These are phyloP conservation scores for Clunio marinus DNA, from an alignment of 2,888 invertebrate genomes.

Conservation along the genomic window DNA sequence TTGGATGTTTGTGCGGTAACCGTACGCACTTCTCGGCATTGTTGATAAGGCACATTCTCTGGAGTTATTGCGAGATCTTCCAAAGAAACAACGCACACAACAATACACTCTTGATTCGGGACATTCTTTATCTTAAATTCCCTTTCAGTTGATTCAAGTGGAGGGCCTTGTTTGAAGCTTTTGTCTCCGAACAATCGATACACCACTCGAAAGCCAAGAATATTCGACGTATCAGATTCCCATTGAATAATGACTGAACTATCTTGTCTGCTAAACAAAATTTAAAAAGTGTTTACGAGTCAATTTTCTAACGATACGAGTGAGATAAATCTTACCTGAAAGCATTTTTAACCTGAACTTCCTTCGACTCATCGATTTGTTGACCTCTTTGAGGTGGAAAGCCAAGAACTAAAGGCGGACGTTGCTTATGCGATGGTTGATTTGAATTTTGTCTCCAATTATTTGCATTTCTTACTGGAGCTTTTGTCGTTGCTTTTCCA, in stretches of 20 bases:
- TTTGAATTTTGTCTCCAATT: slow-evolving; percentile 49
- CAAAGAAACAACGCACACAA: slow-evolving; percentile 86
- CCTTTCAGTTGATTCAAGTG: slow-evolving; percentile 80
- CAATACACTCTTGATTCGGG: slow-evolving; percentile 88
- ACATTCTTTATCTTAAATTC: slow-evolving; percentile 92
- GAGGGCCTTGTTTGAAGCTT: slow-evolving; percentile 85
- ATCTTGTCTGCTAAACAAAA: slow-evolving; percentile 56
- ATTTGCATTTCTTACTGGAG: slow-evolving; percentile 54
- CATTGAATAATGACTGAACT: slow-evolving; percentile 86
- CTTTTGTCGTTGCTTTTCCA: slow-evolving; percentile 46
- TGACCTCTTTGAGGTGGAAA: slow-evolving; percentile 62
- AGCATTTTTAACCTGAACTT: slow-evolving; percentile 80
- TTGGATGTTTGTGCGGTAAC: slow-evolving; percentile 77
- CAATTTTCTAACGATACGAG: neutral
- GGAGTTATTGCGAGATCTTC: slow-evolving; percentile 86
- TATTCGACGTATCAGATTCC: slow-evolving; percentile 83
- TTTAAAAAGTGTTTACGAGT: slow-evolving; percentile 39
- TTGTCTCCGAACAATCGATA: slow-evolving; percentile 86
- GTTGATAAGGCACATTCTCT: slow-evolving; percentile 76
- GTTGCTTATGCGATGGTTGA: slow-evolving; percentile 49
- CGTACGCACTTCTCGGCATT: slow-evolving; percentile 85
- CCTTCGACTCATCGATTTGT: slow-evolving; percentile 64
- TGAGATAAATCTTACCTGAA: slow-evolving; percentile 52
- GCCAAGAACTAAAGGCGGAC: slow-evolving; percentile 69
- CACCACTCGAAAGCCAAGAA: slow-evolving; percentile 83